Evolutionary conservation across 1,140 invertebrate species (phyloP).

Genomic region (Planococcus citri): DNA sequence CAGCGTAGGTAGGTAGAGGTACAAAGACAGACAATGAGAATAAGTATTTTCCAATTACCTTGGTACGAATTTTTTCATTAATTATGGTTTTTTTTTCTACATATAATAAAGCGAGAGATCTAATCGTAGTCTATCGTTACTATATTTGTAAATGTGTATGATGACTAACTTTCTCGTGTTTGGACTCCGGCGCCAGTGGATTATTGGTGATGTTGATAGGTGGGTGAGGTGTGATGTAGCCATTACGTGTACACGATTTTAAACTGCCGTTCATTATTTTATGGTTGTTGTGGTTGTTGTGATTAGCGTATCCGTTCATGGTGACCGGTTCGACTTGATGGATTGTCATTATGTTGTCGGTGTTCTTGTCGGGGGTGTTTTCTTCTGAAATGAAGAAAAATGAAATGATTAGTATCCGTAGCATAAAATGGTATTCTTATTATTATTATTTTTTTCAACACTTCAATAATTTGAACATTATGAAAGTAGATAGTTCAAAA

Average conservation of each 20-base stretch:
- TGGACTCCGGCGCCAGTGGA: constrained; percentile 47
- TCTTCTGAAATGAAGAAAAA: constrained; percentile 2
- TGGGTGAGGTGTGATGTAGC: constrained; percentile 23
- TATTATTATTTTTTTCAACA: constrained; percentile 21
- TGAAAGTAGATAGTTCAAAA: neutral
- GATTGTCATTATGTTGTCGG: constrained; percentile 28
- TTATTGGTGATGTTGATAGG: constrained; percentile 52
- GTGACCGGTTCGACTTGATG: constrained; percentile 30
- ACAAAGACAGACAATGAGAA: too few relatives aligned
- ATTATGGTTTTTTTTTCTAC: neutral
- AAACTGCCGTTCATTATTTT: constrained; percentile 24
- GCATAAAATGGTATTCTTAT: neutral
- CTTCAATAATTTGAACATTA: neutral
- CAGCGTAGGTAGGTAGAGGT: too few relatives aligned
- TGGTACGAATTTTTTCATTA: neutral
- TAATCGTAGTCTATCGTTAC: neutral
- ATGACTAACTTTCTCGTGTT: constrained; percentile 38
- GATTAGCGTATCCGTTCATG: constrained; percentile 25
- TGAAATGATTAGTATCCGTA: neutral
- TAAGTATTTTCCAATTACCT: neutral
- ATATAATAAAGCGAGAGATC: too few relatives aligned
- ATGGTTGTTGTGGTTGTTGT: constrained; percentile 13
- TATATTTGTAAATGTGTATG: too few relatives aligned
- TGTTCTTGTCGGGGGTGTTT: constrained; percentile 21
- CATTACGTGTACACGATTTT: constrained; percentile 24